phyloP scores from a whole-genome alignment of 35 echinoderm and acorn worm genomes.

The Hemicentrotus pulcherrimus region DNA sequence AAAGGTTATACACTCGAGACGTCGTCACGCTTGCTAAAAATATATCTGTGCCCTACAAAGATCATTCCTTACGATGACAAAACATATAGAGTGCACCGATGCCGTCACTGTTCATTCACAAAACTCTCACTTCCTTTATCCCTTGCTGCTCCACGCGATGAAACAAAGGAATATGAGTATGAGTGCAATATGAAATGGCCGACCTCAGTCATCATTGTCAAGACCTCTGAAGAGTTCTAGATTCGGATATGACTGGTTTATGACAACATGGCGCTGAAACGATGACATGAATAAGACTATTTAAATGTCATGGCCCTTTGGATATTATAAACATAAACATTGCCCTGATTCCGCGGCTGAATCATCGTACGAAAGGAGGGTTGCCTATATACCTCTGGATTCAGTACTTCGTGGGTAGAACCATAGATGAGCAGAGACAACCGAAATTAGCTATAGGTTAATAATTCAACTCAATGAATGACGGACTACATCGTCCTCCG shows the following conservation, averaged over 20 bases:
- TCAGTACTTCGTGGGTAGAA: background rate
- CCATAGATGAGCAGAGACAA: background rate
- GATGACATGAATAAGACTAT: slow-evolving; percentile 13
- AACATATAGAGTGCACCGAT: background rate
- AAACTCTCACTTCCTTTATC: background rate
- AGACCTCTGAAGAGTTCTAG: background rate
- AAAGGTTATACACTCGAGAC: background rate
- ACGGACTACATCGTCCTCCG: background rate
- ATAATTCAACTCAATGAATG: background rate
- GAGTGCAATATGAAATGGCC: background rate
- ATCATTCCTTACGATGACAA: background rate
- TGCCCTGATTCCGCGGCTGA: background rate
- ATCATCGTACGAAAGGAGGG: background rate
- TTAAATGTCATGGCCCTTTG: slow-evolving; percentile 17
- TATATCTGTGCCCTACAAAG: background rate
- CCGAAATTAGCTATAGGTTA: background rate
- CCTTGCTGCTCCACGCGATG: background rate
- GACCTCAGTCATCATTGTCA: background rate
- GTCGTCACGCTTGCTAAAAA: background rate
- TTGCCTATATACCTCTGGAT: background rate
- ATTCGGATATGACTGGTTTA: background rate
- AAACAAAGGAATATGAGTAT: background rate
- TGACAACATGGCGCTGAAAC: background rate
- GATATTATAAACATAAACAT: slow-evolving; percentile 7
- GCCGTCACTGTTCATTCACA: background rate